Evolutionary conservation across 2,113 vertebrate species (phyloP), one percentile per base, ranked within the genome.

Genomic region (Zosterops pallidus): DNA sequence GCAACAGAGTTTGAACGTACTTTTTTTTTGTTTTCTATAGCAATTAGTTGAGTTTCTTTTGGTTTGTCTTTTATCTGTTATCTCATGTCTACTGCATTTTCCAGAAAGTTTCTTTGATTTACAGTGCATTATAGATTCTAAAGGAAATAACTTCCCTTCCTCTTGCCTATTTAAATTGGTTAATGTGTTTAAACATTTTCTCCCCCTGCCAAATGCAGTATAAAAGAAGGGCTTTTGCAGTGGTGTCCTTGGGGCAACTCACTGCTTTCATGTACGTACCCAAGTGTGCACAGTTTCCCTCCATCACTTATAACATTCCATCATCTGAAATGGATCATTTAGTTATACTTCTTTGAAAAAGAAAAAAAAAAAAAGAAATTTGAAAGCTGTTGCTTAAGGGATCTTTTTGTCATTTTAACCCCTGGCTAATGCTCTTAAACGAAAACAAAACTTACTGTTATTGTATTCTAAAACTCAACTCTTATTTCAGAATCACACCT

Each of bases 91-190:
- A 29, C 52, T 92, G 15, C 9, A 11, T 90, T 94, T 92, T 83
- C 60, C 65, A 76, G 83, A 71, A 88, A 83, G 35, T 67, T 77
- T 68, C 42, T 96, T 86, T 90, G 91, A 93, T 94, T 93, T 90
- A 49, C 44, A 68, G 76, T 24, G 37, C 25, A 78, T 86, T 93
- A 71, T 22, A 20, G 88, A 80, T 64, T 92, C 68, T 78, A 41
- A 92, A 84, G 44, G 47, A 92, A 92, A 75, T 47, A 81, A 60
- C 17, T 82, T 63, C 47, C 39, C 9, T 67, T 89, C 39, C 44
- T 92, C 74, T 92, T 71, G 39, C 56, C 44, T 90, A 13, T 94
- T 90, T 88, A 71, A 93, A 68, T 71, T 81, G 53, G 49, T 90
- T 93, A 86, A 83, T 62, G 9, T 78, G 53, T 82, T 92, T 82